Evolutionary conservation across 2,113 vertebrate genomes (phyloP), one percentile per base, ranked within the genome.

Genomic region (Symphodus melops): DNA sequence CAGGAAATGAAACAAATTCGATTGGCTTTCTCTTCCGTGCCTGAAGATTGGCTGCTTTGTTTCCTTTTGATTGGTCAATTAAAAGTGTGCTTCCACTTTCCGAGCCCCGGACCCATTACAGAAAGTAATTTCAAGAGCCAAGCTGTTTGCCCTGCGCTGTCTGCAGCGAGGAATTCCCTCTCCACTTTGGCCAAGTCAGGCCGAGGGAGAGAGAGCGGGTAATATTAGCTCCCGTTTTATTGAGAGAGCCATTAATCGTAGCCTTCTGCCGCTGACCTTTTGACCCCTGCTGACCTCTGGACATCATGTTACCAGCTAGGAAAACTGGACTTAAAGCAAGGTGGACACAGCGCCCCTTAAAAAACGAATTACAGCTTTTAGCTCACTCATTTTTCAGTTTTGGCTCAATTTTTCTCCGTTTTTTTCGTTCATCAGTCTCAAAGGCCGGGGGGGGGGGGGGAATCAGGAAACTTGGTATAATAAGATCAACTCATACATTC

Each of bases 231-330:
- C 84, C 74, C 65, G 64, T 89, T 94, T 93, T 94, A 95, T 92
- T 93, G 92, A 91, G 92, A 90, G 92, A 89, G 93, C 93, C 93
- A 94, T 94, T 95, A 94, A 94, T 93, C 85, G 79, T 23, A 90
- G 93, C 86, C 82, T 92, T 89, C 90, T 92, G 90, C 90, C 61
- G 53, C 80, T 93, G 93, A 95, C 90, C 93, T 79, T 69, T 72
- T 93, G 91, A 92, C 93, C 91, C 62, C 54, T 16, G 46, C 68
- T 92, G 92, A 95, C 93, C 94, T 81, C 77, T 69, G 77, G 89
- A 94, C 92, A 94, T 94, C 92, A 92, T 89, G 89, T 93, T 94
- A 93, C 92, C 68, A 64, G 77, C 57, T 71, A 48, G 57, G 51
- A 52, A 64, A 83, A 81, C 66, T 23, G 19, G 72, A 84, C 64